A percentile compares a stretch with the other conserved stretches of the same genome.
These are phyloP conservation scores for Sialis fuliginosa DNA, from an alignment of 2,888 invertebrate species.

Conservation along the genomic window DNA sequence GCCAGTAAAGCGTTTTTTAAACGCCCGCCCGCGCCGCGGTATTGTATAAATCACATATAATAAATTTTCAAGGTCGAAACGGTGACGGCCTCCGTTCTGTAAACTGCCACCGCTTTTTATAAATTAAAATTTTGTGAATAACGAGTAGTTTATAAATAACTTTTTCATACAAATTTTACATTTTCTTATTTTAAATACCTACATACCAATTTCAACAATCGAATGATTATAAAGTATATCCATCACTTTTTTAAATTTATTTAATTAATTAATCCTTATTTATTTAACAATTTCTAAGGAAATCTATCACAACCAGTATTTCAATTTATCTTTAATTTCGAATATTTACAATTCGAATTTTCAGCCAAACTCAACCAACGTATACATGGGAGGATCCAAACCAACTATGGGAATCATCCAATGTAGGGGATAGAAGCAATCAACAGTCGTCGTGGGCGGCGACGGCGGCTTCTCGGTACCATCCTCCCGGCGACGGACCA, in stretches of 20 bases:
- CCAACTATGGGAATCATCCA: slow-evolving; percentile 15
- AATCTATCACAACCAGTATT: not conserved
- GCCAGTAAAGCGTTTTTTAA: no score
- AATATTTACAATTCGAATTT: not conserved
- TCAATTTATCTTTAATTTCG: not conserved
- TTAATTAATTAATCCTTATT: not conserved
- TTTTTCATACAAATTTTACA: slow-evolving; percentile 2
- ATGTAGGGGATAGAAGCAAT: slow-evolving; percentile 23
- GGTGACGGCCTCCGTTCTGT: no score
- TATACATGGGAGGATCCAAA: slow-evolving; percentile 8
- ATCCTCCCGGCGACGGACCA: slow-evolving; percentile 4
- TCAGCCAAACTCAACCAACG: slow-evolving; percentile 7
- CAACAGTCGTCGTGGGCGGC: slow-evolving; percentile 23
- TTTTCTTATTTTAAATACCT: not conserved
- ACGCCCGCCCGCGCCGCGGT: no score
- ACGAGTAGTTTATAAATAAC: no score
- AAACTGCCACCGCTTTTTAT: no score
- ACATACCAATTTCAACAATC: no score
- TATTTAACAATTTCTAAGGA: not conserved
- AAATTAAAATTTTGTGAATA: no score
- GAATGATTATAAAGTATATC: no score
- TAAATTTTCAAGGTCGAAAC: no score
- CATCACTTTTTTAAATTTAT: not conserved
- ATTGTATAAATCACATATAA: no score
- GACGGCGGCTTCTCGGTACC: slow-evolving; percentile 13